These are phyloP conservation scores for Cathartes aura DNA, from an alignment of 2,113 vertebrate genomes.

Conservation along the genomic window DNA sequence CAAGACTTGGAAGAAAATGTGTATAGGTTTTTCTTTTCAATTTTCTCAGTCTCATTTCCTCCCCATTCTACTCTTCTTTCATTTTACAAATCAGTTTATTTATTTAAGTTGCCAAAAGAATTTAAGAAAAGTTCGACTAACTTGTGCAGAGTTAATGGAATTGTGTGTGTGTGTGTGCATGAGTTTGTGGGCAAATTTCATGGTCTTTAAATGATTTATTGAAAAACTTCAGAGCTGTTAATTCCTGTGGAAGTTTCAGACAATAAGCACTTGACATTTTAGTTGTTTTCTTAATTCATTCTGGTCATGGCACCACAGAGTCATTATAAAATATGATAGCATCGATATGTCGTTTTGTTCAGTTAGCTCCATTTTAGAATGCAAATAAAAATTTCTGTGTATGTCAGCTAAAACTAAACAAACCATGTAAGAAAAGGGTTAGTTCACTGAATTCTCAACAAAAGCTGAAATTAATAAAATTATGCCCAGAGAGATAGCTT, in stretches of 20 bases:
- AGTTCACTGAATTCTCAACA: not conserved
- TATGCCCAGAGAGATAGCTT: not conserved
- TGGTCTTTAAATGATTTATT: not conserved
- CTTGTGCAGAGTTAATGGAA: not conserved
- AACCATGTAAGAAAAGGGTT: not conserved
- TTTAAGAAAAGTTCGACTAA: not conserved
- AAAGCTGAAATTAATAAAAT: not conserved
- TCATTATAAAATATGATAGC: not conserved
- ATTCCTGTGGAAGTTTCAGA: not conserved
- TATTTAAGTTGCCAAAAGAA: not conserved
- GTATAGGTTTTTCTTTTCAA: not conserved
- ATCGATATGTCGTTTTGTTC: not conserved
- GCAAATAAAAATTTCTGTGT: not conserved
- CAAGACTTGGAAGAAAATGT: not conserved
- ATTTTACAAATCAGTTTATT: not conserved
- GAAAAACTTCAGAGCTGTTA: not conserved
- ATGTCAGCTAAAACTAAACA: not conserved
- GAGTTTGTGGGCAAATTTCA: not conserved
- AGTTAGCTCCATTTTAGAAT: not conserved
- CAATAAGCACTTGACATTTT: not conserved
- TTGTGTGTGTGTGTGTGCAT: not conserved
- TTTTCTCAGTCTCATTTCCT: not conserved
- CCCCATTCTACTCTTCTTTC: not conserved
- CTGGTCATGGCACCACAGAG: not conserved
- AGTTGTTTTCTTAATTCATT: conserved; percentile 23